These are phyloP conservation scores for Menura novaehollandiae DNA, from an alignment of 2,113 vertebrate genomes.

Conservation along the genomic window DNA sequence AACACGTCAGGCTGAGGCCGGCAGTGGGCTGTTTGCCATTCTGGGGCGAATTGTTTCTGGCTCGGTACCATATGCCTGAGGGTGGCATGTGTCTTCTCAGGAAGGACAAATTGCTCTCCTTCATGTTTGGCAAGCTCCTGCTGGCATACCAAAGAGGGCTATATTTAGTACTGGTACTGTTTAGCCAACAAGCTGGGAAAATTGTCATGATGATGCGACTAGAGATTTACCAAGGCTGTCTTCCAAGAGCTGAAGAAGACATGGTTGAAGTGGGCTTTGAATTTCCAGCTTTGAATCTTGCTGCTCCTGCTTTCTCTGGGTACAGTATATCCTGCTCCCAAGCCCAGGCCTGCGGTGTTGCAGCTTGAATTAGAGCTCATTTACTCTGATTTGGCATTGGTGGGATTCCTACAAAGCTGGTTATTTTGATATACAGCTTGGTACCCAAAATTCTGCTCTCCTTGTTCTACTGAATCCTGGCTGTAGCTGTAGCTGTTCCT, in stretches of 20 bases:
- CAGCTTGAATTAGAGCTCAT: not conserved
- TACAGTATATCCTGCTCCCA: not conserved
- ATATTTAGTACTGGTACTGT: conserved; percentile 46
- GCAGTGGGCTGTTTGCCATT: not conserved
- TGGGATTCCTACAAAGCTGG: not conserved
- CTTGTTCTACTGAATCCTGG: not conserved
- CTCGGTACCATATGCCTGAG: not conserved
- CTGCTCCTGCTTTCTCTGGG: not conserved
- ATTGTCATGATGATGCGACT: not conserved
- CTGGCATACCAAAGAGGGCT: conserved; percentile 21
- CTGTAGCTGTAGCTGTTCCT: not conserved
- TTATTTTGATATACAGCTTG: not conserved
- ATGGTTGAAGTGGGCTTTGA: not conserved
- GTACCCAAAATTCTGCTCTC: not conserved
- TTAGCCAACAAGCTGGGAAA: conserved; percentile 55
- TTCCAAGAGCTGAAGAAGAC: not conserved
- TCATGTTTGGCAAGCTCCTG: conserved; percentile 32
- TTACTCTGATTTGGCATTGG: not conserved
- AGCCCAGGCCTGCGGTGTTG: not conserved
- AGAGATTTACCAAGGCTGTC: not conserved
- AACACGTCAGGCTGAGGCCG: not conserved
- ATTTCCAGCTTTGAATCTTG: not conserved
- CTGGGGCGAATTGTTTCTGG: conserved; percentile 6
- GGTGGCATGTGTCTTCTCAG: conserved; percentile 52
- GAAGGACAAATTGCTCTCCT: conserved; percentile 58